A percentile compares a stretch with the other conserved stretches of the same genome.
Evolutionary conservation across 2,888 invertebrate species (phyloP).

Genomic region (Apodemia zela): DNA sequence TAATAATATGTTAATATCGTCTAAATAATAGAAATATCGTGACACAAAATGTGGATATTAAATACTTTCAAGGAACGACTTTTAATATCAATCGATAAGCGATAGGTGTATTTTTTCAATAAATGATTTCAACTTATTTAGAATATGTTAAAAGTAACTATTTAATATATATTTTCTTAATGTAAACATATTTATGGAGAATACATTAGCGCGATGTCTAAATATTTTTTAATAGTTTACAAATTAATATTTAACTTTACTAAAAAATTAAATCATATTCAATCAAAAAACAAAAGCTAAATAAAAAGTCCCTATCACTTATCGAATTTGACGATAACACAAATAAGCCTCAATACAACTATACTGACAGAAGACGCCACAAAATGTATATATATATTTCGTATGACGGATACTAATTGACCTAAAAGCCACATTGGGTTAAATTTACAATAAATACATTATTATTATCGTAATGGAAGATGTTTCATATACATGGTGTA

Average conservation of each 20-base stretch:
- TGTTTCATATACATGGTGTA: constrained; percentile 34
- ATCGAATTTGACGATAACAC: background rate
- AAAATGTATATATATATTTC: constrained; percentile 22
- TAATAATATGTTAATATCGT: background rate
- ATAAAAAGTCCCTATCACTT: background rate
- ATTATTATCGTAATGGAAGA: constrained; percentile 66
- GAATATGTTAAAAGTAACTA: no score
- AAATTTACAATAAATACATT: constrained; percentile 32
- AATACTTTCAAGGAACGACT: no score
- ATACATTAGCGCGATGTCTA: background rate
- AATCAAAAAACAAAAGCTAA: background rate
- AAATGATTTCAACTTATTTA: no score
- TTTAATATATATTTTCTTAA: no score
- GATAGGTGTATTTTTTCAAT: background rate
- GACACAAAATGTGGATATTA: constrained; percentile 6
- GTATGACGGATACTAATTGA: constrained; percentile 57
- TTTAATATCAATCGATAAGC: background rate
- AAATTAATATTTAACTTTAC: background rate
- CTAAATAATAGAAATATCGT: background rate
- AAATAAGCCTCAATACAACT: background rate
- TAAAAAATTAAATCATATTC: background rate
- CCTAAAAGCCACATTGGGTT: constrained; percentile 66
- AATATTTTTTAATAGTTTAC: background rate
- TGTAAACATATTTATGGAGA: background rate
- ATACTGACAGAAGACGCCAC: background rate